Percentiles rank a stretch among this genome's conserved stretches.
phyloP scores from a whole-genome alignment of 2,113 vertebrate genomes.

The Oceanites oceanicus region DNA sequence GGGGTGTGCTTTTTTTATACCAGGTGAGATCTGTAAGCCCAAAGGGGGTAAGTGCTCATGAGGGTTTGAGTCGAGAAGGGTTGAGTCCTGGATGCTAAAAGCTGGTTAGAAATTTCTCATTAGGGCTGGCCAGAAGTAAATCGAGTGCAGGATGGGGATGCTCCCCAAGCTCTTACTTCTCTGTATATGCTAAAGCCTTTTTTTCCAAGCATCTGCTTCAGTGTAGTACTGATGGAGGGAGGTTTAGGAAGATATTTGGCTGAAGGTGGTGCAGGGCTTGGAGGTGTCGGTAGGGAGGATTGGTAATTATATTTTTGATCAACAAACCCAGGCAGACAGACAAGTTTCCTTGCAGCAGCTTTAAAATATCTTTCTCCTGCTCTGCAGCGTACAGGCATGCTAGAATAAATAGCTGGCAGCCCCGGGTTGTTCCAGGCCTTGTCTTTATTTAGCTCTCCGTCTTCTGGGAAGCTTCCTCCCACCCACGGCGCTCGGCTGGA shows the following conservation, averaged over 20 bases:
- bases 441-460: constrained; percentile 38
- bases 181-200: not conserved
- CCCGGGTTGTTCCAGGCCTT: constrained; percentile 1
- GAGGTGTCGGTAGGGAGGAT: not conserved
- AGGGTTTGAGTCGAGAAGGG: not conserved
- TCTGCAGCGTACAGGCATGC: not conserved
- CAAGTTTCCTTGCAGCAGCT: not conserved
- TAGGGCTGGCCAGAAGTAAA: not conserved
- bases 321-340: not conserved
- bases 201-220: not conserved
- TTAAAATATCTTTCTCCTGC: not conserved
- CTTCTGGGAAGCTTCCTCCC: constrained; percentile 55
- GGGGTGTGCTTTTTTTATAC: not conserved
- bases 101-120: not conserved
- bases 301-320: not conserved
- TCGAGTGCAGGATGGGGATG: not conserved
- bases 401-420: constrained; percentile 56
- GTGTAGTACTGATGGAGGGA: not conserved
- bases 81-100: not conserved
- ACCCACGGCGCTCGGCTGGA: not conserved
- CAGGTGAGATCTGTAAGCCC: not conserved
- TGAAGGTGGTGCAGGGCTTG: not conserved
- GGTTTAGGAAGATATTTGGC: not conserved
- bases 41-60: not conserved
- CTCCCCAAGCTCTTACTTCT: not conserved